A percentile compares a stretch with the other conserved stretches of the same genome.
Evolutionary conservation across 2,113 vertebrate species (phyloP).

Genomic region (Epinephelus lanceolatus): DNA sequence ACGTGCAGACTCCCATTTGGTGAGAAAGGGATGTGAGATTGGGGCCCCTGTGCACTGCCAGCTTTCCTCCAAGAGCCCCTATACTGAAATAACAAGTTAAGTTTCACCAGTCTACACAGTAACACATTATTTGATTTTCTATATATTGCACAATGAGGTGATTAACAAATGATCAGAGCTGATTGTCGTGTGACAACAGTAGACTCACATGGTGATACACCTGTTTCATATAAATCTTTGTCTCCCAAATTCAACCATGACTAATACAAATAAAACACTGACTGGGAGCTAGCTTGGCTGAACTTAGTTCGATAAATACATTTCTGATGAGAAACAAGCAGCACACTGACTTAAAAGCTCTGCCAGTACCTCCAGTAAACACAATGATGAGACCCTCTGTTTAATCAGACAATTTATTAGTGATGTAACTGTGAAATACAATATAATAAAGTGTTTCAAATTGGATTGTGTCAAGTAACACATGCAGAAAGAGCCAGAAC

Average conservation of each 20-base stretch:
- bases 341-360: neutral
- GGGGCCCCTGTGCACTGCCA: neutral
- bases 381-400: neutral
- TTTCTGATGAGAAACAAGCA: neutral
- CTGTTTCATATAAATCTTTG: neutral
- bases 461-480: neutral
- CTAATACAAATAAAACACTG: constrained; percentile 1
- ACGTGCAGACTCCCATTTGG: neutral
- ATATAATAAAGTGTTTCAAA: neutral
- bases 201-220: too few relatives aligned
- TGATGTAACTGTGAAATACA: neutral
- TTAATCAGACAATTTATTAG: neutral
- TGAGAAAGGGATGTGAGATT: neutral
- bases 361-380: neutral
- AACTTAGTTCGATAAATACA: too few relatives aligned
- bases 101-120: neutral
- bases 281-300: neutral
- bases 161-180: too few relatives aligned
- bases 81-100: neutral
- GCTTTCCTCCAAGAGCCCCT: neutral
- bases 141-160: too few relatives aligned
- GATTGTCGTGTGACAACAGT: too few relatives aligned
- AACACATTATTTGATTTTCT: neutral
- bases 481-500: neutral
- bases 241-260: neutral